A percentile compares a stretch with the other conserved stretches of the same genome.
phyloP scores from a whole-genome alignment of 2,113 vertebrate genomes.

The Trematocara variabile region DNA sequence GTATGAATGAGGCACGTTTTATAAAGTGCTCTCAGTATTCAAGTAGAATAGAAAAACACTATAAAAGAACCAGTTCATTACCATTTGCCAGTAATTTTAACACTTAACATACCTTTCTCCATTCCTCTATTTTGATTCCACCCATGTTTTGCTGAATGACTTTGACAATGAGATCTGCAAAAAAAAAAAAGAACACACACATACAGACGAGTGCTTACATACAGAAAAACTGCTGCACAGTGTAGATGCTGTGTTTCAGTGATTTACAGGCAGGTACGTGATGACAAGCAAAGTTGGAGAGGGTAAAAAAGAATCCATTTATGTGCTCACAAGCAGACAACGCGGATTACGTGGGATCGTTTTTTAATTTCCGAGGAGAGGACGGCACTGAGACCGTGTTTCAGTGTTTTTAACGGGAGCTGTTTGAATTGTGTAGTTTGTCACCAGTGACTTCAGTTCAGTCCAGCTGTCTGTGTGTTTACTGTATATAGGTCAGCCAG shows the following conservation, averaged over 20 bases:
- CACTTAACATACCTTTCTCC: slow-evolving; percentile 64
- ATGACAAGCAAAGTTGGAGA: neutral
- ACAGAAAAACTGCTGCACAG: neutral
- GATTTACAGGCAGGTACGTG: neutral
- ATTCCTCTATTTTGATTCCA: slow-evolving; percentile 70
- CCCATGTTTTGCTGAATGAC: slow-evolving; percentile 73
- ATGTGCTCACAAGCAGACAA: slow-evolving; percentile 15
- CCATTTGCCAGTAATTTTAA: neutral
- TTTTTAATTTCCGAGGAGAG: slow-evolving; percentile 13
- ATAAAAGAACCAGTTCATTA: neutral
- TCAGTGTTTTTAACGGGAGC: neutral
- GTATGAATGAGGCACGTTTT: neutral
- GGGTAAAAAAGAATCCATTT: neutral
- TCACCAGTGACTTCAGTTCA: neutral
- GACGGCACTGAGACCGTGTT: neutral
- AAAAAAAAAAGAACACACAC: neutral
- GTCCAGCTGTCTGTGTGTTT: slow-evolving; percentile 42
- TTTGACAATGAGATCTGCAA: slow-evolving; percentile 67
- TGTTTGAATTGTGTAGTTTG: neutral
- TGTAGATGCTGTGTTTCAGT: neutral
- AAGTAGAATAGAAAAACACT: neutral
- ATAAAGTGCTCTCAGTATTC: neutral
- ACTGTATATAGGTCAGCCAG: slow-evolving; percentile 46
- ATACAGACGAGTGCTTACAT: neutral
- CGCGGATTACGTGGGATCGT: neutral